These are phyloP conservation scores for Acipenser ruthenus DNA, from an alignment of 2,797 vertebrate genomes.

Conservation along the genomic window DNA sequence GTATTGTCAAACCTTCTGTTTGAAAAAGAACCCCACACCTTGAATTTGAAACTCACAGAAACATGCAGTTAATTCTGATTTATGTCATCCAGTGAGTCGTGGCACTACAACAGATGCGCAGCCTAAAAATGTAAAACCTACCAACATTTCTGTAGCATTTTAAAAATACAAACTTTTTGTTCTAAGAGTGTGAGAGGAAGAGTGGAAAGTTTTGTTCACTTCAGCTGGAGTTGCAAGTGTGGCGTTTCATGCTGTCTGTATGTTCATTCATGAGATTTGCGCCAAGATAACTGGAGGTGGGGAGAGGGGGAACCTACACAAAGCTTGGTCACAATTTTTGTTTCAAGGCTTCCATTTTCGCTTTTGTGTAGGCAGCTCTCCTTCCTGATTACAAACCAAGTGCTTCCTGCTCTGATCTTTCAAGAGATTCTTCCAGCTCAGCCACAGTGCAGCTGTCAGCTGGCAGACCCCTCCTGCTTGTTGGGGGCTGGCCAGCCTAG, in stretches of 20 bases:
- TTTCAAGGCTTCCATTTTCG: conserved; percentile 1
- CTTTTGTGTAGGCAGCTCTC: neutral
- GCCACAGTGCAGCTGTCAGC: conserved; percentile 46
- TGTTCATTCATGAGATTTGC: neutral
- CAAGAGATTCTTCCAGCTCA: conserved; percentile 29
- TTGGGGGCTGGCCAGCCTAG: conserved; percentile 36
- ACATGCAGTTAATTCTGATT: too few species aligned
- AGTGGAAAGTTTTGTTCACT: neutral
- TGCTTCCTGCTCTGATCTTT: conserved; percentile 39
- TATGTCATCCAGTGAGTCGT: too few species aligned
- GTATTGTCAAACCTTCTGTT: too few species aligned
- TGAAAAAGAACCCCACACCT: too few species aligned
- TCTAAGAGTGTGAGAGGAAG: neutral
- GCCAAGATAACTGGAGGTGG: neutral
- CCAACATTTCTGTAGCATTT: neutral
- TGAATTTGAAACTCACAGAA: too few species aligned
- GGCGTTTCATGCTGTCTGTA: neutral
- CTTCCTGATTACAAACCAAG: conserved; percentile 5
- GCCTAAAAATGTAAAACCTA: too few species aligned
- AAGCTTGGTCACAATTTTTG: neutral
- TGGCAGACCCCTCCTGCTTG: conserved; percentile 39
- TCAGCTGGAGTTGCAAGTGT: neutral
- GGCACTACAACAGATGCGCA: too few species aligned
- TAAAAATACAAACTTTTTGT: neutral
- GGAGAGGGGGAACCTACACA: neutral